These are phyloP conservation scores for Copidosoma floridanum DNA, from an alignment of 1,140 invertebrate genomes.

Conservation along the genomic window DNA sequence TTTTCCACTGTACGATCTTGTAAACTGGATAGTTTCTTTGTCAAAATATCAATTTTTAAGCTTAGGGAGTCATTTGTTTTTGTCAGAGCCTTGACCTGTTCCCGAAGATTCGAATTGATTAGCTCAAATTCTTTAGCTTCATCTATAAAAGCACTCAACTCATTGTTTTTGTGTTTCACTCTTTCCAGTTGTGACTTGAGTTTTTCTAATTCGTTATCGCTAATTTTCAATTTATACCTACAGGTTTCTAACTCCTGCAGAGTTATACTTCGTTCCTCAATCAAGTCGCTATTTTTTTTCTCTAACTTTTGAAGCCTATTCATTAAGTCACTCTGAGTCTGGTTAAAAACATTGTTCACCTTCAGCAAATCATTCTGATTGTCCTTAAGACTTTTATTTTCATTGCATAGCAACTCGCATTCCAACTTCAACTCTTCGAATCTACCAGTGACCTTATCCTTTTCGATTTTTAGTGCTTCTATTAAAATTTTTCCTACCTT, in stretches of 20 bases:
- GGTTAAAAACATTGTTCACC: conserved; percentile 36
- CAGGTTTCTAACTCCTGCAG: background rate
- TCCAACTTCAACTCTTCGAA: conserved; percentile 27
- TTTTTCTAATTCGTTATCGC: conserved; percentile 2
- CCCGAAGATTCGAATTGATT: conserved; percentile 18
- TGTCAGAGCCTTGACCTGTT: conserved; percentile 15
- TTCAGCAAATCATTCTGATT: conserved; percentile 38
- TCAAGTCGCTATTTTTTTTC: conserved; percentile 13
- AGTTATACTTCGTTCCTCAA: conserved; percentile 18
- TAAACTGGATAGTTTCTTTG: conserved; percentile 13
- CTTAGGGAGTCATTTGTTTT: conserved; percentile 21
- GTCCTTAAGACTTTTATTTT: conserved; percentile 39
- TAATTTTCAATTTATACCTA: conserved; percentile 1
- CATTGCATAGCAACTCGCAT: conserved; percentile 22
- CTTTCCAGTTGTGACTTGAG: conserved; percentile 1
- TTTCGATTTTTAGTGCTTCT: conserved; percentile 4
- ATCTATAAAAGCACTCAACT: background rate
- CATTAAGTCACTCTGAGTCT: conserved; percentile 19
- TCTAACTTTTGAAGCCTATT: conserved; percentile 28
- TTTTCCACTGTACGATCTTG: background rate
- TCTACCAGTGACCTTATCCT: conserved; percentile 13
- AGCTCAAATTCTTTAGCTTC: conserved; percentile 5
- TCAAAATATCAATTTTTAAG: conserved; percentile 19
- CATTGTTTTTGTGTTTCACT: conserved; percentile 10
- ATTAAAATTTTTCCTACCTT: conserved; percentile 15